Conservation (phyloP, 2,797 vertebrate genomes). For the Pteronotus mesoamericanus region DNA sequence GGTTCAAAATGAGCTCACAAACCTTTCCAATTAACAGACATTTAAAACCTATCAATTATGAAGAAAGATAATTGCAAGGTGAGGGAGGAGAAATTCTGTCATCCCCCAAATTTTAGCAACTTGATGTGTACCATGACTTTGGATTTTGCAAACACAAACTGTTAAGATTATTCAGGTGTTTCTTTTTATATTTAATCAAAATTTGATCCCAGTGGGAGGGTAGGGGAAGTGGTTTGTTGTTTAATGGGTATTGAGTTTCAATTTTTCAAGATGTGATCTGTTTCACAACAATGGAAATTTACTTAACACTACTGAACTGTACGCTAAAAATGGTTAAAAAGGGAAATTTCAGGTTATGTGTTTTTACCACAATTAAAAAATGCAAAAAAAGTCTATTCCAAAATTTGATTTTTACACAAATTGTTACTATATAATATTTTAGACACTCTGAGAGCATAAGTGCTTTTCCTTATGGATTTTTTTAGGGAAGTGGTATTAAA, state of each 20-base stretch:
- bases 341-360: background rate
- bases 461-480: conserved; percentile 44
- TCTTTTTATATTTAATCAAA: conserved; percentile 36
- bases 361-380: conserved; percentile 15
- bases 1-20: conserved; percentile 42
- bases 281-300: background rate
- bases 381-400: background rate
- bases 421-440: conserved; percentile 48
- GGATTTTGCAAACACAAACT: background rate
- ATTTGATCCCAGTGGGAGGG: background rate
- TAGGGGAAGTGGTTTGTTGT: background rate
- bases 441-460: conserved; percentile 31
- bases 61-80: background rate
- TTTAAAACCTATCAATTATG: conserved; percentile 25
- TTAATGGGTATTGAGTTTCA: background rate
- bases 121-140: background rate
- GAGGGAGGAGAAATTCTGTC: background rate
- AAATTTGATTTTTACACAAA: conserved; percentile 49
- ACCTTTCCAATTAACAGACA: conserved; percentile 26
- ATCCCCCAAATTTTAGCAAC: background rate
- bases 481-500: conserved; percentile 33
- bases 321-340: background rate
- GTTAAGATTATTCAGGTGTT: background rate
- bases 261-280: background rate
- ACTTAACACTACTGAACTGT: background rate